Evolutionary conservation across 2,888 invertebrate genomes (phyloP), one percentile per base, ranked within the genome.

Genomic region (Gymnosoma rotundatum): DNA sequence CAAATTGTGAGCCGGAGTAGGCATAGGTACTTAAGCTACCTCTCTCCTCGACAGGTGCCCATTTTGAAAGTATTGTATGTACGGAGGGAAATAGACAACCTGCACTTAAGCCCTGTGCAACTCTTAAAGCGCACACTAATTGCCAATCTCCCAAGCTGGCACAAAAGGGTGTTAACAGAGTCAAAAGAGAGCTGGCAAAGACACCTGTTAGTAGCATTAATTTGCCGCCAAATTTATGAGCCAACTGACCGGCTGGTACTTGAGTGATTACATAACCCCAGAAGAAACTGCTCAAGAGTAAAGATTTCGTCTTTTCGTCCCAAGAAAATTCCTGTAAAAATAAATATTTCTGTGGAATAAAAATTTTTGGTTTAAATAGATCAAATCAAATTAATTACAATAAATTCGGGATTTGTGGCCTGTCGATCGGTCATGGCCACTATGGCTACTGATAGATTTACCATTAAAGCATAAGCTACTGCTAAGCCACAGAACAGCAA

Each of bases 1-100:
- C 97, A 14, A 97, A 93, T 89, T 96, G 96, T 12, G 95, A 94
- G 63, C 97, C 97, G 66, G 95, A 93, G 89, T 95, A 95, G 7
- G 94, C 94, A 64, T 94, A 94, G 74, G 95, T 94, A 76, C 94
- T 94, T 82, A 96, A 80, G 20, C 88, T 86, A 2, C 95, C 95
- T 73, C 96, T 93, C 89, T 97, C 97, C 0, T 93, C 91, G 0
- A 93, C 92, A 0, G 96, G 96, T 0, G 94, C 89, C 96, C 96
- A 96, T 88, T 95, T 95, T 0, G 95, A 94, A n/a, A 96, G 89
- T 0, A 95, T 91, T 0, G 95, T 95, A 86, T 95, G 95, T 0
- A 95, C 91, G 66, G 94, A 94, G 0, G 96, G 96, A 87, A 95
- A 95, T 83, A 95, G 92, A 14, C 94, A 92, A 2, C 95, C 96